These are phyloP conservation scores for Nothobranchius kuhntae DNA, from an alignment of 2,113 vertebrate species.

Conservation along the genomic window DNA sequence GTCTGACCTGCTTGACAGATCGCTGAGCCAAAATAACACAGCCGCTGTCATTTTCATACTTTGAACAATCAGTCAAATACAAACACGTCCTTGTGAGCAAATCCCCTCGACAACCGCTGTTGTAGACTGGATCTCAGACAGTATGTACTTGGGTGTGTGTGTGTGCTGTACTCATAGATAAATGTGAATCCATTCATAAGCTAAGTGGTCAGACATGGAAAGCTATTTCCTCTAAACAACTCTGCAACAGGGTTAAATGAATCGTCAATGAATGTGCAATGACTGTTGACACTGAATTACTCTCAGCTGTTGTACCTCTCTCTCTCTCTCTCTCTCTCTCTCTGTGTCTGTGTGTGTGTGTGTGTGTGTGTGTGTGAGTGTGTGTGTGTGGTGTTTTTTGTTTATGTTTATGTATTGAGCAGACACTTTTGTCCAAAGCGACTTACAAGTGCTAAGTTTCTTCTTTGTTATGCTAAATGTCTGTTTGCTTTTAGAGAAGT, in stretches of 20 bases:
- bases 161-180: slow-evolving; percentile 3
- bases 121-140: neutral
- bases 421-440: no score
- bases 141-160: neutral
- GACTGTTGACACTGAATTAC: slow-evolving; percentile 61
- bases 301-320: slow-evolving; percentile 9
- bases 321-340: neutral
- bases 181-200: slow-evolving; percentile 40
- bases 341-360: slow-evolving; percentile 15
- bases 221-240: slow-evolving; percentile 35
- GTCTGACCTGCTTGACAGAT: neutral
- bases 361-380: slow-evolving; percentile 9
- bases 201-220: slow-evolving; percentile 38
- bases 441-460: no score
- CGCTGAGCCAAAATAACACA: slow-evolving; percentile 9
- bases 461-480: no score
- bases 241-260: slow-evolving; percentile 51
- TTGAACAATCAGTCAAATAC: slow-evolving; percentile 1
- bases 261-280: slow-evolving; percentile 52
- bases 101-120: neutral
- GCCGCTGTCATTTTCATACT: neutral
- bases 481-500: no score
- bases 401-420: neutral
- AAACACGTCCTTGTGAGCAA: neutral
- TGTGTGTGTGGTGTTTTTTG: slow-evolving; percentile 18